Percentiles rank a stretch among this genome's conserved stretches.
phyloP scores from a whole-genome alignment of 2,888 invertebrate species.

The Caenorhabditis imperialis region DNA sequence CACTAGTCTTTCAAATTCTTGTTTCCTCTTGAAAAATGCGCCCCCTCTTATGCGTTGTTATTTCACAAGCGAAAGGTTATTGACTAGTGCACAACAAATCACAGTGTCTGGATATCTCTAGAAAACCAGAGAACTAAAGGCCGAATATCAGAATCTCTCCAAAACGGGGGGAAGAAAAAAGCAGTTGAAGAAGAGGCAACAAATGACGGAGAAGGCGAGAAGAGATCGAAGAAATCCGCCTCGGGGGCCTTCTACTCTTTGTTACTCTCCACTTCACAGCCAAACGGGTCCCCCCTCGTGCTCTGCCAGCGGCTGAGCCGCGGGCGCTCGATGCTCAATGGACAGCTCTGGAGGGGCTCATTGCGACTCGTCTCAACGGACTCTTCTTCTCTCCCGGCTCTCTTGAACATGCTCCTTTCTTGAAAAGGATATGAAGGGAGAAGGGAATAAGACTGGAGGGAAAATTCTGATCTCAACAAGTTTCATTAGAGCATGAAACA shows the following conservation, averaged over 20 bases:
- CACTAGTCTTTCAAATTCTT: conserved; percentile 14
- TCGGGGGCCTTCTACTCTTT: conserved; percentile 38
- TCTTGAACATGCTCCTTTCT: conserved; percentile 31
- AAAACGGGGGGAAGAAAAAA: too few species aligned
- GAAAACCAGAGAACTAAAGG: conserved; percentile 20
- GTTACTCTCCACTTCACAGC: conserved; percentile 40
- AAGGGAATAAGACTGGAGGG: too few species aligned
- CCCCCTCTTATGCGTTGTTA: too few species aligned
- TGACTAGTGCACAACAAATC: too few species aligned
- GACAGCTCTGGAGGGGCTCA: conserved; percentile 51
- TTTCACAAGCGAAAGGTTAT: too few species aligned
- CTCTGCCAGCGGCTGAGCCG: conserved; percentile 38
- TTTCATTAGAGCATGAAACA: too few species aligned
- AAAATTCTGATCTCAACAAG: too few species aligned
- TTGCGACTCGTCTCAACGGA: conserved; percentile 45
- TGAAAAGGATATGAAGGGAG: too few species aligned
- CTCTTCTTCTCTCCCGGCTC: conserved; percentile 27
- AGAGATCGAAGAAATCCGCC: conserved; percentile 42
- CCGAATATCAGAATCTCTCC: too few species aligned
- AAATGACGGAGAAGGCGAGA: background rate
- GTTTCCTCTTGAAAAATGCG: conserved; percentile 2
- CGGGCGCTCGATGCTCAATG: conserved; percentile 50
- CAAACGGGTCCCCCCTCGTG: conserved; percentile 5
- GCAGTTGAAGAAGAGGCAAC: background rate
- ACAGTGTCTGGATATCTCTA: too few species aligned